A percentile compares a stretch with the other conserved stretches of the same genome.
These are phyloP conservation scores for Hylaeus anthracinus DNA, from an alignment of 1,140 invertebrate genomes.

Conservation along the genomic window DNA sequence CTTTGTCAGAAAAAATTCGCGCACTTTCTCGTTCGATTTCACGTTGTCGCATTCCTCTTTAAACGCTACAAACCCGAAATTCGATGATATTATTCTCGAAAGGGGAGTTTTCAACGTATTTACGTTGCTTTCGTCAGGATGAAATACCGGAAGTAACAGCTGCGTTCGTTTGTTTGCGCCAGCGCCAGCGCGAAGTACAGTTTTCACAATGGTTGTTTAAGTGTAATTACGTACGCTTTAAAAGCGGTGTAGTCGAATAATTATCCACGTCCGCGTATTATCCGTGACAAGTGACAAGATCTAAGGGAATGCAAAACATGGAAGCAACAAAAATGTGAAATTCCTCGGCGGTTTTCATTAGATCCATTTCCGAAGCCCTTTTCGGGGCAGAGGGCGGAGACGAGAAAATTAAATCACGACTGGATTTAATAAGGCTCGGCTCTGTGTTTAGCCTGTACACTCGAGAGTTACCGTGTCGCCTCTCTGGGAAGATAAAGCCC, in stretches of 20 bases:
- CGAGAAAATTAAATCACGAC: slow-evolving; percentile 47
- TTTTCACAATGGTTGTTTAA: neutral
- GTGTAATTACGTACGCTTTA: slow-evolving; percentile 24
- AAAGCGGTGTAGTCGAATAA: slow-evolving; percentile 31
- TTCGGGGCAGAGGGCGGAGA: too few species aligned
- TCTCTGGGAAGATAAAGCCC: slow-evolving; percentile 30
- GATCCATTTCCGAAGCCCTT: neutral
- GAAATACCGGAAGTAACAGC: neutral
- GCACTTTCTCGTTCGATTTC: neutral
- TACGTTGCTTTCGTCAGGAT: slow-evolving; percentile 10
- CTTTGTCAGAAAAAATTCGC: too few species aligned
- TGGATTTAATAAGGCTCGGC: slow-evolving; percentile 56
- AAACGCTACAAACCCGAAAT: neutral
- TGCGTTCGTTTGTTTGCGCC: neutral
- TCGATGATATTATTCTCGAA: slow-evolving; percentile 6
- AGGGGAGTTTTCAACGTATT: slow-evolving; percentile 15
- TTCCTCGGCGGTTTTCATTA: slow-evolving; percentile 20
- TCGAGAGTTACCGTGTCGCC: slow-evolving; percentile 33
- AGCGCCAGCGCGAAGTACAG: neutral
- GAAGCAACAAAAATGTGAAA: neutral
- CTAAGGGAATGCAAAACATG: too few species aligned
- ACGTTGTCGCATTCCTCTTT: neutral
- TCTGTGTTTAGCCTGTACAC: slow-evolving; percentile 48
- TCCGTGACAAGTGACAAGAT: neutral
- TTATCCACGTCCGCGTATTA: neutral